Evolutionary conservation across 2,113 vertebrate genomes (phyloP), one percentile per base, ranked within the genome.

Genomic region (Melanostigma gelatinosum): DNA sequence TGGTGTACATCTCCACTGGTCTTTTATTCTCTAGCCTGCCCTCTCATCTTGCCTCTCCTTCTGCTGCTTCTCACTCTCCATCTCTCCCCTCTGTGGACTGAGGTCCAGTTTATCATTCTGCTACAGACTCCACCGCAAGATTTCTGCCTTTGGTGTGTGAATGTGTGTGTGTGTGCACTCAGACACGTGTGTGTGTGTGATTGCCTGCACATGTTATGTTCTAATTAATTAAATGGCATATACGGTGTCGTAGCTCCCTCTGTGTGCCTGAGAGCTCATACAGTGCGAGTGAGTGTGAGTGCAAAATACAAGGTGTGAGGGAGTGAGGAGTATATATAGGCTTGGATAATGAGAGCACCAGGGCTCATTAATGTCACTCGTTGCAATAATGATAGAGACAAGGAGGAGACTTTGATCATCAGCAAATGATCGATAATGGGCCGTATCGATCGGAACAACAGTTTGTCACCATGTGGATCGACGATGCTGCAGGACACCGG

Each of bases 401-500:
- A 44, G 73, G 68, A 60, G 77, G 78, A 90, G 91, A 84, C 87
- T 90, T 87, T 89, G 93, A 94, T 93, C 86, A 91, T 88, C 86
- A 86, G 75, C 13, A 72, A 79, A 76, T 32, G 79, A 92, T 94
- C 88, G 72, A 92, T 93, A 93, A 87, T 73, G 71, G 81, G 80
- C 65, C 40, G 55, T 77, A 94, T 91, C 24, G 89, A 95, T 91
- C 54, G 24, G 63, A 74, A 77, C 77, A 83, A 81, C 82, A 82
- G 77, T 91, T 92, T 91, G 82, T 94, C 89, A 91, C 86, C 76
- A 68, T 70, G 72, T 46, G 48, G 44, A 73, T 79, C 66, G 52
- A 76, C 64, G 57, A 86, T 82, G 61, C 90, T 58, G 65, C 65
- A 77, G 82, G 82, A 88, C 44, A 52, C 61, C 48, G 5, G 34